These are phyloP conservation scores for Trichonephila inaurata DNA, from an alignment of 1,140 invertebrate genomes.

Conservation along the genomic window DNA sequence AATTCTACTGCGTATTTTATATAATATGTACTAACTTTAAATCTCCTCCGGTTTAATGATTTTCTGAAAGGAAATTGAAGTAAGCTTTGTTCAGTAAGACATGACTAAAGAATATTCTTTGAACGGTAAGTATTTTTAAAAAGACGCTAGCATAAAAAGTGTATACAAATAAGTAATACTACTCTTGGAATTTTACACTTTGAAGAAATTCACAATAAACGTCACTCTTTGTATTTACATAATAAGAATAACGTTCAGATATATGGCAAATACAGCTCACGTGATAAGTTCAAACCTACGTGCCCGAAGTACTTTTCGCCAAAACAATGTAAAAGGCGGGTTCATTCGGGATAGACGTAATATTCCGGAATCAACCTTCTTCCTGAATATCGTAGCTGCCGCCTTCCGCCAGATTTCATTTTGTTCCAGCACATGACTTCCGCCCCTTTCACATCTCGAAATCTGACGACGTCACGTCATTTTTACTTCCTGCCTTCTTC, in stretches of 20 bases:
- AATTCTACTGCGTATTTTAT: no score
- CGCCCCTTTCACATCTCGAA: not conserved
- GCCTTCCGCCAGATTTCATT: conserved; percentile 40
- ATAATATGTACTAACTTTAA: no score
- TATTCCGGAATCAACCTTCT: not conserved
- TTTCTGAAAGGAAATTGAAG: no score
- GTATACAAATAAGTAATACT: no score
- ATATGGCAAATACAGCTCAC: not conserved
- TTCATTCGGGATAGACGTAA: conserved; percentile 14
- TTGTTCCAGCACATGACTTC: conserved; percentile 12
- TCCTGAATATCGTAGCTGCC: conserved; percentile 18
- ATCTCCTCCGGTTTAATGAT: no score
- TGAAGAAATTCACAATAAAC: not conserved
- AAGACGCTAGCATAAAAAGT: no score
- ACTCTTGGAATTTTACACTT: no score
- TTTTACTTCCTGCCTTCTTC: conserved; percentile 2
- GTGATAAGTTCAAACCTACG: not conserved
- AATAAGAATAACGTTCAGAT: not conserved
- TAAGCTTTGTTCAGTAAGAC: no score
- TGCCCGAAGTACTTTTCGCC: not conserved
- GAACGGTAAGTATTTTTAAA: no score
- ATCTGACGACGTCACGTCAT: conserved; percentile 8
- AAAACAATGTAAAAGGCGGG: not conserved
- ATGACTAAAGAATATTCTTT: no score
- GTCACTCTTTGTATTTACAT: not conserved